phyloP scores from a whole-genome alignment of 2,113 vertebrate species.

The Zonotrichia leucophrys region DNA sequence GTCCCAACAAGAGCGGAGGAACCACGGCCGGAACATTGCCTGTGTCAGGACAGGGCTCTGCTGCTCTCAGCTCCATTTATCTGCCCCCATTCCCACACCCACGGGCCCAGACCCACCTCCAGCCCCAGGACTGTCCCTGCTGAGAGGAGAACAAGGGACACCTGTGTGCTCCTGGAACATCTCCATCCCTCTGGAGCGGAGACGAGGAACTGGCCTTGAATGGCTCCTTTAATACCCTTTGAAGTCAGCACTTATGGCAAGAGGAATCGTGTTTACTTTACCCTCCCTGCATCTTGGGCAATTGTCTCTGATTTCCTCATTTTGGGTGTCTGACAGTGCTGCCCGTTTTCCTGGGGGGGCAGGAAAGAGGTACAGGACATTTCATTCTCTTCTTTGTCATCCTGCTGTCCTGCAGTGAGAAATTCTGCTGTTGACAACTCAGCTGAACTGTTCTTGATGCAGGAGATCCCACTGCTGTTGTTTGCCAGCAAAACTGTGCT shows the following conservation, averaged over 20 bases:
- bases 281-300: neutral
- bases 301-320: neutral
- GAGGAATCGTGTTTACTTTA: neutral
- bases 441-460: neutral
- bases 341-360: neutral
- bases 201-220: neutral
- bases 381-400: neutral
- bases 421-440: neutral
- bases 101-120: rapidly evolving
- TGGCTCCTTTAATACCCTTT: neutral
- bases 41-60: neutral
- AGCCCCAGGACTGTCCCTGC: rapidly evolving
- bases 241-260: neutral
- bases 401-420: neutral
- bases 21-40: rapidly evolving
- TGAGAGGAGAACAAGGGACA: neutral
- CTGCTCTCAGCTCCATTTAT: rapidly evolving
- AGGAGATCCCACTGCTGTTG: neutral
- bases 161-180: neutral
- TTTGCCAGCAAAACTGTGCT: rapidly evolving
- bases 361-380: neutral
- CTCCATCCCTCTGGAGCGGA: neutral
- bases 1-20: neutral
- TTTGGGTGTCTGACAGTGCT: neutral
- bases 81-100: rapidly evolving